These are phyloP conservation scores for Mungos mungo DNA, from an alignment of 2,113 vertebrate genomes.

Conservation along the genomic window DNA sequence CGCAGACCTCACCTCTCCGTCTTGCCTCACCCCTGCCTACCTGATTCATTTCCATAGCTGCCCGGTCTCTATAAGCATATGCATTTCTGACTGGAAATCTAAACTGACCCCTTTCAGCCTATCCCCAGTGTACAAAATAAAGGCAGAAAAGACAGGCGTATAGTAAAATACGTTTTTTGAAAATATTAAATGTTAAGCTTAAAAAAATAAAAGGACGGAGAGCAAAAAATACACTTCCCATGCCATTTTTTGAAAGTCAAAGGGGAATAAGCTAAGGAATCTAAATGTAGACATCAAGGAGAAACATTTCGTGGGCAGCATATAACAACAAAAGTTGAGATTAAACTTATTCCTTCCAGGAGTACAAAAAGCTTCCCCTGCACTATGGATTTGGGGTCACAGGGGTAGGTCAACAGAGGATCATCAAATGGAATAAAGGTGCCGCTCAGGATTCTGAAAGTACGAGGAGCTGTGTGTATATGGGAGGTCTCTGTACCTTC, in stretches of 20 bases:
- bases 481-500: not conserved
- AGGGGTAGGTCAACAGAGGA: not conserved
- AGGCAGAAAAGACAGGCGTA: not conserved
- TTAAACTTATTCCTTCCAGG: conserved; percentile 16
- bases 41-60: not conserved
- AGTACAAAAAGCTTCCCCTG: not conserved
- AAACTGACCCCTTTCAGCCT: not conserved
- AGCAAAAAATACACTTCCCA: not conserved
- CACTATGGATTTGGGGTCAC: not conserved
- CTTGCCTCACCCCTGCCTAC: not conserved
- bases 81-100: not conserved
- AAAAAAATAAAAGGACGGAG: not conserved
- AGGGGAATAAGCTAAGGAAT: not conserved
- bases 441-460: not conserved
- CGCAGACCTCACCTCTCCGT: not conserved
- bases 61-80: not conserved
- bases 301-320: not conserved
- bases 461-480: not conserved
- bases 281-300: conserved; percentile 28
- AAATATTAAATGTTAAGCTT: conserved; percentile 29
- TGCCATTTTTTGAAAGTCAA: not conserved
- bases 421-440: not conserved
- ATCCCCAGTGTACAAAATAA: not conserved
- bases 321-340: not conserved
- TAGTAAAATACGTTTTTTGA: not conserved